Evolutionary conservation across 2,888 invertebrate genomes (phyloP).

Genomic region (Euzophera pinguis): DNA sequence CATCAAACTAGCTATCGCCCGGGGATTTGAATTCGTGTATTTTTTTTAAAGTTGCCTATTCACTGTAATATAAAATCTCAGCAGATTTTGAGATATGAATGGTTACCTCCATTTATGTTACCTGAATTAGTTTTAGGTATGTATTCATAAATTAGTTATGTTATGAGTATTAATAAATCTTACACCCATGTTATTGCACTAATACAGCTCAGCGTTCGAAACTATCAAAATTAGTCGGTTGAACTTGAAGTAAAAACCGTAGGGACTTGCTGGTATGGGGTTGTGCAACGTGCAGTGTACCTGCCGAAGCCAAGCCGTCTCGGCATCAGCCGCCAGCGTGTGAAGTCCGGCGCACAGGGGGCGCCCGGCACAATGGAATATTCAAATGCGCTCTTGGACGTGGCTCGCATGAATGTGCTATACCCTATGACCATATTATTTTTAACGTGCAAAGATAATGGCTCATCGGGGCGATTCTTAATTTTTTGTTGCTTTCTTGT

Average conservation of each 20-base stretch:
- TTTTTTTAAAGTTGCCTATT: no score
- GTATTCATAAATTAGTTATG: no score
- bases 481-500: conserved; percentile 73
- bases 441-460: conserved; percentile 77
- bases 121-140: no score
- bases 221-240: conserved; percentile 27
- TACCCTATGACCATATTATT: conserved; percentile 79
- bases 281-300: conserved; percentile 22
- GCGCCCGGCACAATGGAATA: conserved; percentile 56
- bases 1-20: no score
- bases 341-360: conserved; percentile 75
- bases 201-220: no score
- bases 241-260: conserved; percentile 23
- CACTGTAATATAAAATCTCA: no score
- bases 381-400: conserved; percentile 78
- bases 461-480: conserved; percentile 78
- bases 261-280: conserved; percentile 19
- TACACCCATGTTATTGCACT: no score
- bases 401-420: conserved; percentile 73
- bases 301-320: conserved; percentile 29
- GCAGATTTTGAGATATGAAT: no score
- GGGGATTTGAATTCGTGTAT: no score
- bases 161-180: no score
- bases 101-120: no score
- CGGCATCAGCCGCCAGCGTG: conserved; percentile 56